Percentiles rank a stretch among this genome's conserved stretches.
Evolutionary conservation across 2,888 invertebrate genomes (phyloP).

Genomic region (Opisthograptis luteolata): DNA sequence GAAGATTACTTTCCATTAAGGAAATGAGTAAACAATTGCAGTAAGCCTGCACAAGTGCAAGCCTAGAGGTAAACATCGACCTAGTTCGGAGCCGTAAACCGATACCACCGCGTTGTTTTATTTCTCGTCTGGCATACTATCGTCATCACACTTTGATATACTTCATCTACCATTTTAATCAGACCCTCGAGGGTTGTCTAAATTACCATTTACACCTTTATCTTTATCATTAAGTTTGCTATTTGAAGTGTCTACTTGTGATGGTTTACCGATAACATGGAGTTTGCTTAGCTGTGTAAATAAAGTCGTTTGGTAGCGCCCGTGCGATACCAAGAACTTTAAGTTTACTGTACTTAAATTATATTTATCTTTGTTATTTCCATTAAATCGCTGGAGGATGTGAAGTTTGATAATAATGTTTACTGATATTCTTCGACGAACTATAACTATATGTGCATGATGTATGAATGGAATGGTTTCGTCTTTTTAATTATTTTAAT

Average conservation of each 20-base stretch:
- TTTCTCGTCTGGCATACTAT: conserved; percentile 57
- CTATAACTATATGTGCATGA: conserved; percentile 11
- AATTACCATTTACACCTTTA: conserved; percentile 44
- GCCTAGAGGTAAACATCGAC: conserved; percentile 63
- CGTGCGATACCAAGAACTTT: conserved; percentile 73
- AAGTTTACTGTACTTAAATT: conserved; percentile 67
- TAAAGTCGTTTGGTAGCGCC: conserved; percentile 72
- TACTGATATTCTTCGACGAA: conserved; percentile 28
- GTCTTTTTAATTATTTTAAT: too few relatives aligned
- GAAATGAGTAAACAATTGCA: conserved; percentile 42
- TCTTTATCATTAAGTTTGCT: conserved; percentile 25
- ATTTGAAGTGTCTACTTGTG: conserved; percentile 30
- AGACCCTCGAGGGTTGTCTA: conserved; percentile 48
- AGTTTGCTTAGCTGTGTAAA: conserved; percentile 82
- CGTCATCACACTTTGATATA: conserved; percentile 68
- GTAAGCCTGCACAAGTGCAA: conserved; percentile 53
- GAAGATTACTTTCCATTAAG: conserved; percentile 2
- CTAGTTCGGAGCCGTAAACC: conserved; percentile 55
- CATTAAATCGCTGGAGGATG: conserved; percentile 55
- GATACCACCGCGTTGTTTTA: conserved; percentile 62
- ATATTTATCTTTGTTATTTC: conserved; percentile 65
- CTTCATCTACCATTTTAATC: conserved; percentile 50
- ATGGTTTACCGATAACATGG: conserved; percentile 59
- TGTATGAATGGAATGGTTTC: background rate
- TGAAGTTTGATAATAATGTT: conserved; percentile 51